Conservation (phyloP, 2,888 invertebrate species). For the Cheilosia pagana region DNA sequence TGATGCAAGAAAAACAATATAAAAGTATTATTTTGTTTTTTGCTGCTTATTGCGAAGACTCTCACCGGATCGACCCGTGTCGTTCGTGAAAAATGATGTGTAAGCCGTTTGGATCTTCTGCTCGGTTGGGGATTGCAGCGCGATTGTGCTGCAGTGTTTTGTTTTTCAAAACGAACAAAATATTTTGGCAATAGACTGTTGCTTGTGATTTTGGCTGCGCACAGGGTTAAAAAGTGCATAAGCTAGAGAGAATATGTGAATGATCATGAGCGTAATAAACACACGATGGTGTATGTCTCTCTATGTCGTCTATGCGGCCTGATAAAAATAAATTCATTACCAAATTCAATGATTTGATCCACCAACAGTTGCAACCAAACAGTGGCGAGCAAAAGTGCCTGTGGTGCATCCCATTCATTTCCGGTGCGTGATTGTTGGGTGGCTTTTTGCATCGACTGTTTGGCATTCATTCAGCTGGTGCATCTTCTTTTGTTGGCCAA, state of each 20-base stretch:
- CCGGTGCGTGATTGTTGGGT: neutral
- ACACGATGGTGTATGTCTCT: neutral
- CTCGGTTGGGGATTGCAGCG: constrained; percentile 30
- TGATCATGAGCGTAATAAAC: constrained; percentile 5
- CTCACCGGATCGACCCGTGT: constrained; percentile 59
- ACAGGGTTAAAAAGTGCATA: constrained; percentile 39
- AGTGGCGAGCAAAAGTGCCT: neutral
- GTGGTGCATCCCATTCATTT: neutral
- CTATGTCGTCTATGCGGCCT: constrained; percentile 3
- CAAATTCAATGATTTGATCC: constrained; percentile 43
- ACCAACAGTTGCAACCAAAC: constrained; percentile 19
- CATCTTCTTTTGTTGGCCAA: constrained; percentile 41
- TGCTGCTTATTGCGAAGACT: too few species aligned
- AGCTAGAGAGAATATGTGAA: constrained; percentile 14
- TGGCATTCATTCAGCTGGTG: neutral
- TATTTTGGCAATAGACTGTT: constrained; percentile 46
- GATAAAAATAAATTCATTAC: constrained; percentile 73
- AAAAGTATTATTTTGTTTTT: neutral
- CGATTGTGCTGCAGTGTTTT: constrained; percentile 40
- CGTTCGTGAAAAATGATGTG: constrained; percentile 41
- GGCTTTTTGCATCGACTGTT: neutral
- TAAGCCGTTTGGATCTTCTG: constrained; percentile 23
- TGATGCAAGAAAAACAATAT: neutral
- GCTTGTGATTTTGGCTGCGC: constrained; percentile 20
- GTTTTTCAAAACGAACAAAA: constrained; percentile 5